phyloP scores from a whole-genome alignment of 2,888 invertebrate genomes.

The Loripinus fragilis region DNA sequence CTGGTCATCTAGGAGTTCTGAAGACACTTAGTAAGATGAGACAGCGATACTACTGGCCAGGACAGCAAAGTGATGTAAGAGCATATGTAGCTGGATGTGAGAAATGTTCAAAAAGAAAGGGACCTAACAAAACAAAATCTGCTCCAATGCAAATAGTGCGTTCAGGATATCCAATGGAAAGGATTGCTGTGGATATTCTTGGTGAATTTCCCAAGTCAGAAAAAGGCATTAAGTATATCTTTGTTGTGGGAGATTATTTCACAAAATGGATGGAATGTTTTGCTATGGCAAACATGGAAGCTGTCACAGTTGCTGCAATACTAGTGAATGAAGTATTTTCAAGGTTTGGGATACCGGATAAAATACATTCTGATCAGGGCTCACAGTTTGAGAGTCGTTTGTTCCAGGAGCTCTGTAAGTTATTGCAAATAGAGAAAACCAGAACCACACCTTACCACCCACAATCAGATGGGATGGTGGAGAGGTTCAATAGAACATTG shows the following conservation, averaged over 20 bases:
- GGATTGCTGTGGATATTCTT: constrained; percentile 22
- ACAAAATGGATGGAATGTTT: constrained; percentile 13
- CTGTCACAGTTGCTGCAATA: constrained; percentile 5
- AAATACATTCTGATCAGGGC: too few species aligned
- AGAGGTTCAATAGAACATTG: too few species aligned
- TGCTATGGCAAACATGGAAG: constrained; percentile 20
- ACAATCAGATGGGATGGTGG: too few species aligned
- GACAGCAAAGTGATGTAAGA: too few species aligned
- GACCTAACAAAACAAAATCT: constrained; percentile 1
- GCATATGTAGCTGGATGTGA: constrained; percentile 27
- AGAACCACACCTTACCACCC: too few species aligned
- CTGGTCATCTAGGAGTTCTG: background rate
- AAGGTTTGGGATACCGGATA: constrained; percentile 23
- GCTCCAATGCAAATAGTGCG: constrained; percentile 25
- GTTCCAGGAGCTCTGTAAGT: constrained; percentile 22
- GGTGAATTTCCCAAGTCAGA: constrained; percentile 18
- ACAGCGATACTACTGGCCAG: constrained; percentile 3
- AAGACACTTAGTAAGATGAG: constrained; percentile 9
- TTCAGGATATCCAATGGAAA: constrained; percentile 26
- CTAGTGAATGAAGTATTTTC: constrained; percentile 1
- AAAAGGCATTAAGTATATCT: constrained; percentile 18
- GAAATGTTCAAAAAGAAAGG: constrained; percentile 2
- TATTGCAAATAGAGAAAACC: constrained; percentile 26
- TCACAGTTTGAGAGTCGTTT: constrained; percentile 20
- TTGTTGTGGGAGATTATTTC: constrained; percentile 28